Evolutionary conservation across 2,797 vertebrate genomes (phyloP), one percentile per base, ranked within the genome.

Genomic region (Atherinosoma microstoma): DNA sequence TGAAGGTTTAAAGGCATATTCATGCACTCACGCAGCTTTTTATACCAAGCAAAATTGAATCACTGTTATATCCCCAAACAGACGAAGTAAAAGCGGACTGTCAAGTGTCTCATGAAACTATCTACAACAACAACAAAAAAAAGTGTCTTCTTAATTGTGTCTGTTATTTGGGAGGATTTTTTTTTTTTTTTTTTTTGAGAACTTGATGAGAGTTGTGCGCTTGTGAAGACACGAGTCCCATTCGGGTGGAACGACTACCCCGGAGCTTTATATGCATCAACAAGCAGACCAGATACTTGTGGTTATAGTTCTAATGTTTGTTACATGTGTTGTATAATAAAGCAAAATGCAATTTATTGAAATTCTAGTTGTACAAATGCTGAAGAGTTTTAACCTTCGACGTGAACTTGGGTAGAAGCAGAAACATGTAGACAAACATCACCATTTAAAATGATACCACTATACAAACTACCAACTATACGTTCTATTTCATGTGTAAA

Each of bases 201-300:
- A 67, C 58, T 70, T 7, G 35, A 38, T 73, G 49, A 60, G 72
- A 80, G 69, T 70, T 75, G 67, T 77, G 79, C 81, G 78, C 64
- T 73, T 18, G 49, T 35, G 56, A 51, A 73, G 67, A 84, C 84
- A 63, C 74, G 63, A 83, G 70, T 66, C 68, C 67, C 58, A 85
- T 85, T 64, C 75, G 74, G 62, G 80, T 75, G 76, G 82, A 54
- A 75, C 30, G 59, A 84, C 62, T 29, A 58, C 67, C 86, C 83
- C 32, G 64, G 73, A 83, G 87, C 84, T 91, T 91, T 87, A 89
- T 88, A 92, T 89, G 86, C 86, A 90, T 91, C 82, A 80, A 84
- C 89, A 84, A 92, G 83, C 88, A 91, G 94, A 95, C 94, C 94
- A 93, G 94, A 95, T 84, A 95, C 94, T 94, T 95, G 94, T 96